Conservation (phyloP, 2,888 invertebrate species). For the Cephus pygmeus region DNA sequence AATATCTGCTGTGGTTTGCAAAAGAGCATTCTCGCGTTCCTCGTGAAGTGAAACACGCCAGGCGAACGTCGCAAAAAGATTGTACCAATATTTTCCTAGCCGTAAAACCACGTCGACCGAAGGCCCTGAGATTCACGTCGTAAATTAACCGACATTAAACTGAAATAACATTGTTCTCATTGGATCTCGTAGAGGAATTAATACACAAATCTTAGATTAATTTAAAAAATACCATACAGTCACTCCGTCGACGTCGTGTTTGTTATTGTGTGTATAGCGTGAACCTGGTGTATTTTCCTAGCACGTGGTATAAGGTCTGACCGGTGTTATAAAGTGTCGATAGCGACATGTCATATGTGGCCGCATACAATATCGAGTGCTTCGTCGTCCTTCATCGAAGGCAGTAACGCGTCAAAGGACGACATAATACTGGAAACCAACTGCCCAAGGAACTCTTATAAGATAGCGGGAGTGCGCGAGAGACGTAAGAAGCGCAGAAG, state of each 20-base stretch:
- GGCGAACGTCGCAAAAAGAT: constrained; percentile 15
- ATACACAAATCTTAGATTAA: not conserved
- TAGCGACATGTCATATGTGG: not conserved
- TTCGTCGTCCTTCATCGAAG: not conserved
- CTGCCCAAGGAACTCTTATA: not conserved
- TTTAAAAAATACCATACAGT: not conserved
- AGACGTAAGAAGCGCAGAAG: not conserved
- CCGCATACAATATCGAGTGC: not conserved
- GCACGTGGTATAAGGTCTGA: not conserved
- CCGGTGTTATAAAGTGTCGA: not conserved
- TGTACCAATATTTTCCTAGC: constrained; percentile 15
- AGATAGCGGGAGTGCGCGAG: not conserved
- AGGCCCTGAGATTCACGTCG: not conserved
- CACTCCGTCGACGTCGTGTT: not conserved
- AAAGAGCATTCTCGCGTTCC: not conserved
- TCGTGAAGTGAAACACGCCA: not conserved
- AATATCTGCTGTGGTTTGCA: not conserved
- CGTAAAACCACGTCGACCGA: constrained; percentile 6
- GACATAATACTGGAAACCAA: not conserved
- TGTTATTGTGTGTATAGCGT: not conserved
- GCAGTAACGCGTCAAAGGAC: not conserved
- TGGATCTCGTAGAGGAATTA: not conserved
- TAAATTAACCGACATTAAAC: not conserved
- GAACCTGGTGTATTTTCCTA: not conserved
- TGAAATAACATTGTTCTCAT: not conserved